Conservation (phyloP, 2,888 invertebrate species). For the Rhimphoctona megacephalus region DNA sequence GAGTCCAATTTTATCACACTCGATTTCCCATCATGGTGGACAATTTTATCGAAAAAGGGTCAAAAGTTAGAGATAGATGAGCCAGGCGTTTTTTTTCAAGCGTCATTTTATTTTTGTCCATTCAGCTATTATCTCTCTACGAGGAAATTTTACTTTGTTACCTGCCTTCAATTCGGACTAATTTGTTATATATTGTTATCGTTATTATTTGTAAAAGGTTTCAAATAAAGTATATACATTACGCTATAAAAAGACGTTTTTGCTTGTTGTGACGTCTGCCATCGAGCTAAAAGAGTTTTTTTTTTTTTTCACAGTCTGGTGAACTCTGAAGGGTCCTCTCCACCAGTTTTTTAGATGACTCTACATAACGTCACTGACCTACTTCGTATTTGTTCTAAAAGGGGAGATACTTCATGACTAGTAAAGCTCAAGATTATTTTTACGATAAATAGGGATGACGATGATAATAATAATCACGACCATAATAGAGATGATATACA, state of each 20-base stretch:
- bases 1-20: background rate
- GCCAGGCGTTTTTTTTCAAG: background rate
- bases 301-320: slow-evolving; percentile 23
- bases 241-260: background rate
- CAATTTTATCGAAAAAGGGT: slow-evolving; percentile 13
- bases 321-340: slow-evolving; percentile 18
- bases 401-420: background rate
- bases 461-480: background rate
- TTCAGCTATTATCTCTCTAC: background rate
- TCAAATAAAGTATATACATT: background rate
- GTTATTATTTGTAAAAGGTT: background rate
- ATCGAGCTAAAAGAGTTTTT: background rate
- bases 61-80: background rate
- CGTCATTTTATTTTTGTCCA: background rate
- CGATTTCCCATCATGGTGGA: background rate
- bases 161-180: background rate
- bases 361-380: slow-evolving; percentile 12
- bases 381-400: background rate
- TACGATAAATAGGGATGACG: background rate
- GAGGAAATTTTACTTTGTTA: background rate
- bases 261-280: background rate
- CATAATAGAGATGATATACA: background rate
- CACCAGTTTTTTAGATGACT: slow-evolving; percentile 20
- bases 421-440: background rate
- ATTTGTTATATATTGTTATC: background rate